These are phyloP conservation scores for Pseudobourletiella spinata DNA, from an alignment of 1,140 invertebrate species.

Conservation along the genomic window DNA sequence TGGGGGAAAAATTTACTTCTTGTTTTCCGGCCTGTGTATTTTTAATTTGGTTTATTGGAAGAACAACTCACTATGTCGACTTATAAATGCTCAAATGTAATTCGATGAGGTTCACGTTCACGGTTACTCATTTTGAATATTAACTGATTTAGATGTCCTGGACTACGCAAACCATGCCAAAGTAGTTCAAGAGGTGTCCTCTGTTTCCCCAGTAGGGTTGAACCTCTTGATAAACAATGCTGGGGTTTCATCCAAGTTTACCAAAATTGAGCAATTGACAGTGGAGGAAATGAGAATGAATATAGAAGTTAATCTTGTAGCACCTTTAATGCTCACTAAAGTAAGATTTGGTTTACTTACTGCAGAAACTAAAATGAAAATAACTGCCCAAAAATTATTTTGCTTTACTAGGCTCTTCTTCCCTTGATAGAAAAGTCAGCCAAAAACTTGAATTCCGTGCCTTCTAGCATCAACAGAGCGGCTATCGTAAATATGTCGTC, in stretches of 20 bases:
- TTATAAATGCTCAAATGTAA: too few species aligned
- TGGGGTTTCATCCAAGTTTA: conserved; percentile 58
- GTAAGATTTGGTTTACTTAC: conserved; percentile 43
- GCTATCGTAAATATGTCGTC: conserved; percentile 77
- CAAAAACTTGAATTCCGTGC: background rate
- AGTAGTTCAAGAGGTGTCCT: conserved; percentile 43
- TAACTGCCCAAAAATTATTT: conserved; percentile 25
- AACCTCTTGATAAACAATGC: conserved; percentile 70
- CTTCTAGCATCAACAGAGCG: conserved; percentile 55
- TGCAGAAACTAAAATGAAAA: background rate
- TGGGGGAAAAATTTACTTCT: too few species aligned
- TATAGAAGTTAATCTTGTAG: conserved; percentile 64
- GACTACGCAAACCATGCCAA: conserved; percentile 52
- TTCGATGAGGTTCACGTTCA: too few species aligned
- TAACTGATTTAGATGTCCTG: conserved; percentile 51
- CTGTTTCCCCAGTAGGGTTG: conserved; percentile 21
- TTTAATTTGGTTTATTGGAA: too few species aligned
- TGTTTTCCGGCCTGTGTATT: too few species aligned
- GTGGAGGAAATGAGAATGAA: conserved; percentile 52
- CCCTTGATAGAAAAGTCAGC: conserved; percentile 57
- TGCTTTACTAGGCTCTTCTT: conserved; percentile 49
- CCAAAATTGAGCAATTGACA: background rate
- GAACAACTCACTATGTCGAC: too few species aligned
- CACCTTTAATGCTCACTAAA: conserved; percentile 73
- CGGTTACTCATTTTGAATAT: too few species aligned